Evolutionary conservation across 1,140 invertebrate genomes (phyloP).

Genomic region (Stegodyphus dumicola): DNA sequence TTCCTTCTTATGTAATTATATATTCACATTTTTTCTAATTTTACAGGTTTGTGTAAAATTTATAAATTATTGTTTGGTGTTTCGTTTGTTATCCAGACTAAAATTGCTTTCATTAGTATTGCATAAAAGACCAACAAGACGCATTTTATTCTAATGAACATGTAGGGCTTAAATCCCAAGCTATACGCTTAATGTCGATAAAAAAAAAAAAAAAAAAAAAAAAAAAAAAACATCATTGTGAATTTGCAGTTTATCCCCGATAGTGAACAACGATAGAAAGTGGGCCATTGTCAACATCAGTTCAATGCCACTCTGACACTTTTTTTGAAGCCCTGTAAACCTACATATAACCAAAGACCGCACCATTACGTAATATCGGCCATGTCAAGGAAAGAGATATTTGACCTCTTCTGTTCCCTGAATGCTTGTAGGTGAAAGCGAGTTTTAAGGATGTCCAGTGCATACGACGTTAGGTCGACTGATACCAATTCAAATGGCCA

Average conservation of each 20-base stretch:
- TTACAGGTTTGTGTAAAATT: too few relatives aligned
- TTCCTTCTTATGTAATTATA: too few relatives aligned
- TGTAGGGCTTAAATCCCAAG: too few relatives aligned
- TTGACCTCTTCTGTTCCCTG: constrained; percentile 5
- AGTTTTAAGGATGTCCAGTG: too few relatives aligned
- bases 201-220: too few relatives aligned
- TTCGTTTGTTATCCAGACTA: too few relatives aligned
- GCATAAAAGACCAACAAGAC: too few relatives aligned
- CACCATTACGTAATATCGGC: constrained; percentile 44
- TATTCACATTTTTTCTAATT: too few relatives aligned
- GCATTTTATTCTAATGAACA: too few relatives aligned
- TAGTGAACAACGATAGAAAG: constrained; percentile 14
- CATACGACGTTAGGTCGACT: not conserved
- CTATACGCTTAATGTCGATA: too few relatives aligned
- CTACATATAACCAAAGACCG: constrained; percentile 24
- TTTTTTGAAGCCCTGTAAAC: constrained; percentile 21
- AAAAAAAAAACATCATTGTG: not conserved
- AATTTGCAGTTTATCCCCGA: constrained; percentile 25
- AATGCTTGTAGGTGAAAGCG: constrained; percentile 13
- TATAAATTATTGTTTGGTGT: too few relatives aligned
- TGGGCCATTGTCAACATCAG: constrained; percentile 51
- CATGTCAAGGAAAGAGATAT: constrained; percentile 30
- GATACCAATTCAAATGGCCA: not conserved
- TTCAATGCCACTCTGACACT: constrained; percentile 51
- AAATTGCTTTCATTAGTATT: too few relatives aligned